Conservation (phyloP, 2,113 vertebrate genomes). For the Stegastes partitus region DNA sequence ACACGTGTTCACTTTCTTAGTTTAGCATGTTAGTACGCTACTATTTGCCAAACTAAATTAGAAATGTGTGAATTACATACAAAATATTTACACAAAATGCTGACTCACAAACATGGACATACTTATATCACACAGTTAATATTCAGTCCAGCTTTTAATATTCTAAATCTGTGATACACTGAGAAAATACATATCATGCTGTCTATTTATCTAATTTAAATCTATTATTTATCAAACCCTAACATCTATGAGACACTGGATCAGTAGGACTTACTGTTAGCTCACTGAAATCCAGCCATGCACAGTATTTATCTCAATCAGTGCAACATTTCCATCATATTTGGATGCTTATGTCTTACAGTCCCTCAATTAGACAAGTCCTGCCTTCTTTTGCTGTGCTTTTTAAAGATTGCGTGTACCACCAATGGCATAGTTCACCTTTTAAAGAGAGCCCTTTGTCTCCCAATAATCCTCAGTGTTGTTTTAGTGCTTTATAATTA, state of each 20-base stretch:
- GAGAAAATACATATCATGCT: no score
- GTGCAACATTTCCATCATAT: constrained; percentile 48
- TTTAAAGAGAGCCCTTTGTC: constrained; percentile 57
- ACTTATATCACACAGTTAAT: no score
- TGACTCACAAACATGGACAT: no score
- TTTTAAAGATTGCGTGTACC: constrained; percentile 17
- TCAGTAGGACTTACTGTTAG: neutral
- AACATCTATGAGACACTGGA: no score
- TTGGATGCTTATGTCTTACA: constrained; percentile 7
- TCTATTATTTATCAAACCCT: no score
- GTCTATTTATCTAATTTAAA: no score
- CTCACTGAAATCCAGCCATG: neutral
- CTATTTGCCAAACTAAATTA: neutral
- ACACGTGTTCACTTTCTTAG: no score
- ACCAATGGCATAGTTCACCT: constrained; percentile 55
- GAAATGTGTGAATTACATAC: neutral
- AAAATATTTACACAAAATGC: no score
- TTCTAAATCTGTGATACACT: no score
- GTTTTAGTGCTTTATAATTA: constrained; percentile 55
- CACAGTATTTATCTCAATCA: constrained; percentile 52
- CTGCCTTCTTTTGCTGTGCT: constrained; percentile 30
- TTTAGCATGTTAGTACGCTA: neutral
- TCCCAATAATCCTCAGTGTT: constrained; percentile 43
- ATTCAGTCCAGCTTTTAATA: no score
- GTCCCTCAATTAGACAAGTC: constrained; percentile 46